Base-by-base conservation (phyloP, 2,113 vertebrate species). In the Tupaia chinensis region DNA sequence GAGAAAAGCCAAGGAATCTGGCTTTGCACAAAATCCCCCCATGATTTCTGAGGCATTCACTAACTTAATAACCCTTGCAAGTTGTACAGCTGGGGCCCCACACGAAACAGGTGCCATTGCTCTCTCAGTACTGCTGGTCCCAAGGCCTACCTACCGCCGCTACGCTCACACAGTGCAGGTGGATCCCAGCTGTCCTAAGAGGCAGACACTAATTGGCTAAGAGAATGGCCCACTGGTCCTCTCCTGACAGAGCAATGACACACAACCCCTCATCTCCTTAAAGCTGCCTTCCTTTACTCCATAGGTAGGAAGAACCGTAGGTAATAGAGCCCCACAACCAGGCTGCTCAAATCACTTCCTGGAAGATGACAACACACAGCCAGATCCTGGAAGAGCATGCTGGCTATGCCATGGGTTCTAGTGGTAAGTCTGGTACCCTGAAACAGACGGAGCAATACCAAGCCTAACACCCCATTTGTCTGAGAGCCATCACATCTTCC, bases 31-130 rank as follows among this genome's bases (percentile, higher is more conserved):
- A 54, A 92, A 82, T 7, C 16, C n/a, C 27, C 27, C 25, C 10
- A 29, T 11, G 63, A 44, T 8, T 16, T 20, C 80, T 27, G 81
- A n/a, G 6, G 22, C 70, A 10, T 19, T 63, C 9, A 2, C 9
- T 60, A 25, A 72, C 20, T 17, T 58, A 23, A 32, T 76, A 29
- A 54, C 83, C 1, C 70, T 29, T 1, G 1, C 3, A 22, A 16
- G 44, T 1, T 0, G 1, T 4, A 17, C 23, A 17, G 16, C 23
- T 5, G 10, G 86, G 58, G 1, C 68, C 16, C 2, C 27, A 8
- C 0, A 4, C 65, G 84, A 86, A 56, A 56, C 83, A 76, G 54
- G 54, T 15, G 66, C 14, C 61, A 60, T 5, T 12, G 4, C 5
- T 9, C 54, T 11, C 53, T 61, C 8, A 54, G 81, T 44, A 11